Conservation (phyloP, 2,797 vertebrate genomes). For the Cyclopterus lumpus region DNA sequence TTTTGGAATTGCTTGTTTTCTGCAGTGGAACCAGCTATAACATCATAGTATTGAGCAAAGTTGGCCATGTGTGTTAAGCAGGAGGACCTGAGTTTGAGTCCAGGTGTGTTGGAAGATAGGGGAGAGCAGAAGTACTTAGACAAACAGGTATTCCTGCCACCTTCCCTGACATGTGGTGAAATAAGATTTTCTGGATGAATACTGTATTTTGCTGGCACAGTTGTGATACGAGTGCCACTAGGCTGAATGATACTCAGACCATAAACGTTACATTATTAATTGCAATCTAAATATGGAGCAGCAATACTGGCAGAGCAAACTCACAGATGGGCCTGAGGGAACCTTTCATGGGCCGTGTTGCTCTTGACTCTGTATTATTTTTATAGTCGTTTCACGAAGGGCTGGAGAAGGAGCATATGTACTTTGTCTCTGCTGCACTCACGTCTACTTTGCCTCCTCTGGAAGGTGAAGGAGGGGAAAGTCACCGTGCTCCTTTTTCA, state of each 20-base stretch:
- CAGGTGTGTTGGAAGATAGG: constrained; percentile 74
- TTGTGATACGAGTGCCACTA: constrained; percentile 35
- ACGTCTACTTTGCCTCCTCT: too few species aligned
- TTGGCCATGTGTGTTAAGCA: constrained; percentile 66
- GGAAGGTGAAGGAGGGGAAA: constrained; percentile 35
- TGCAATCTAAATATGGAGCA: constrained; percentile 43
- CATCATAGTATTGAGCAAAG: constrained; percentile 63
- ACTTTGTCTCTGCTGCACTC: not conserved
- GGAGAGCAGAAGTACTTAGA: constrained; percentile 19
- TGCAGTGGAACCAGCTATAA: constrained; percentile 72
- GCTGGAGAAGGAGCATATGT: constrained; percentile 7
- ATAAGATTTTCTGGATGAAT: constrained; percentile 39
- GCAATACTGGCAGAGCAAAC: constrained; percentile 27
- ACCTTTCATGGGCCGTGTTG: constrained; percentile 18
- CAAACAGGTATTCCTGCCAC: too few species aligned
- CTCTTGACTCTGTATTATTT: constrained; percentile 30
- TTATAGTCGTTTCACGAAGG: not conserved
- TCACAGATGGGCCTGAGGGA: constrained; percentile 29
- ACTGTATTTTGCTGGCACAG: constrained; percentile 19
- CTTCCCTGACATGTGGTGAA: constrained; percentile 39
- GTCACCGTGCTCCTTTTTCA: constrained; percentile 44
- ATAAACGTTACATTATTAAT: constrained; percentile 62
- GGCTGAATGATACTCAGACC: constrained; percentile 30
- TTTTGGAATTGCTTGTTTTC: constrained; percentile 71
- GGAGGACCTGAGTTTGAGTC: constrained; percentile 45